Conservation (phyloP, 2,888 invertebrate species). For the Nipponacmea schrenckii region DNA sequence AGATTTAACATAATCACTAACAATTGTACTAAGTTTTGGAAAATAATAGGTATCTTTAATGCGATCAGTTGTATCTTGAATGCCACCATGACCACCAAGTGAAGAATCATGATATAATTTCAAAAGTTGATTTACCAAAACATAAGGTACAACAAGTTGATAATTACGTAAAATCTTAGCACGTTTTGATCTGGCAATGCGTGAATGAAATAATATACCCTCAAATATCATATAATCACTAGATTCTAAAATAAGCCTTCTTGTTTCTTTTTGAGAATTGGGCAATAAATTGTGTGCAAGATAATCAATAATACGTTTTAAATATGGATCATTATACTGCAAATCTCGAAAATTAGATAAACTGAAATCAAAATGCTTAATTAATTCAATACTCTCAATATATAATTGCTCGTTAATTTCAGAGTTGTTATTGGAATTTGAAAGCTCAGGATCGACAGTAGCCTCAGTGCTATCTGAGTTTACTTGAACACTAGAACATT, state of each 20-base stretch:
- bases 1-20: constrained; percentile 18
- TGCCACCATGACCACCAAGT: constrained; percentile 23
- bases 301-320: constrained; percentile 7
- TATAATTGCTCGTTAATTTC: background rate
- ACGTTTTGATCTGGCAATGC: constrained; percentile 21
- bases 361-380: background rate
- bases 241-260: constrained; percentile 21
- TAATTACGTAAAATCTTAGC: constrained; percentile 17
- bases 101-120: constrained; percentile 25
- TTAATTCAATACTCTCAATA: constrained; percentile 2
- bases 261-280: constrained; percentile 23
- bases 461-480: background rate
- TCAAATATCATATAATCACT: constrained; percentile 27
- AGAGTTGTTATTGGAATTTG: background rate
- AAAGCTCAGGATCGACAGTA: background rate
- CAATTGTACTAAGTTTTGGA: no score
- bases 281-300: constrained; percentile 18
- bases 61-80: constrained; percentile 25
- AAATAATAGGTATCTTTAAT: constrained; percentile 24
- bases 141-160: constrained; percentile 26
- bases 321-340: constrained; percentile 15
- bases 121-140: constrained; percentile 21
- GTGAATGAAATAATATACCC: no score
- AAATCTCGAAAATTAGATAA: background rate
- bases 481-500: background rate